These are phyloP conservation scores for Triplophysa rosa DNA, from an alignment of 2,113 vertebrate genomes.

Conservation along the genomic window DNA sequence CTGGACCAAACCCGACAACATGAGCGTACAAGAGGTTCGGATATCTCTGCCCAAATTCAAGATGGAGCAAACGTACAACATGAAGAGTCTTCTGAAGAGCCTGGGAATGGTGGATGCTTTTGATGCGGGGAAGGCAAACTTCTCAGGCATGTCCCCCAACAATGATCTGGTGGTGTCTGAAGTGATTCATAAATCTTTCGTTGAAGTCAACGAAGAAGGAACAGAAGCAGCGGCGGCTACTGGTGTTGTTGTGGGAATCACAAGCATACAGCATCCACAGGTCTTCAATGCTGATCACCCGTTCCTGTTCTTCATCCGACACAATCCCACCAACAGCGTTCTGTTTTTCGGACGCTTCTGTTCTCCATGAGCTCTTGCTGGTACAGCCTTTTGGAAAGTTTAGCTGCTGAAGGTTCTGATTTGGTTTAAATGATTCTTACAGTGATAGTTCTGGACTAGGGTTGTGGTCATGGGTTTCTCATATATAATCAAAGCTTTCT, in stretches of 20 bases:
- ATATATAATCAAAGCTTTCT: constrained; percentile 66
- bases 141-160: constrained; percentile 78
- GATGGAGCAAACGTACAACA: constrained; percentile 72
- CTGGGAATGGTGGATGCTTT: constrained; percentile 79
- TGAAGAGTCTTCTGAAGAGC: constrained; percentile 64
- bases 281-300: constrained; percentile 84
- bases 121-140: constrained; percentile 59
- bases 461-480: constrained; percentile 57
- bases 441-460: too few species aligned
- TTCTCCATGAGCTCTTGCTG: constrained; percentile 67
- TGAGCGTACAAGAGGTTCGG: constrained; percentile 66
- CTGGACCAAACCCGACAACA: constrained; percentile 69
- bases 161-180: constrained; percentile 78
- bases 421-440: not conserved
- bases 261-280: constrained; percentile 46
- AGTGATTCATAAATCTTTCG: constrained; percentile 85
- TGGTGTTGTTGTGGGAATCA: constrained; percentile 64
- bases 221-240: constrained; percentile 84
- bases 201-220: constrained; percentile 90
- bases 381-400: too few species aligned
- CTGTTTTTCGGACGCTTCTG: constrained; percentile 82
- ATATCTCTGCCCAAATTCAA: constrained; percentile 74
- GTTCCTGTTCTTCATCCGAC: constrained; percentile 86
- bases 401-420: constrained; percentile 32
- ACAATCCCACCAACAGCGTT: constrained; percentile 75